phyloP scores from a whole-genome alignment of 2,888 invertebrate genomes.

The Epinotia ramella region DNA sequence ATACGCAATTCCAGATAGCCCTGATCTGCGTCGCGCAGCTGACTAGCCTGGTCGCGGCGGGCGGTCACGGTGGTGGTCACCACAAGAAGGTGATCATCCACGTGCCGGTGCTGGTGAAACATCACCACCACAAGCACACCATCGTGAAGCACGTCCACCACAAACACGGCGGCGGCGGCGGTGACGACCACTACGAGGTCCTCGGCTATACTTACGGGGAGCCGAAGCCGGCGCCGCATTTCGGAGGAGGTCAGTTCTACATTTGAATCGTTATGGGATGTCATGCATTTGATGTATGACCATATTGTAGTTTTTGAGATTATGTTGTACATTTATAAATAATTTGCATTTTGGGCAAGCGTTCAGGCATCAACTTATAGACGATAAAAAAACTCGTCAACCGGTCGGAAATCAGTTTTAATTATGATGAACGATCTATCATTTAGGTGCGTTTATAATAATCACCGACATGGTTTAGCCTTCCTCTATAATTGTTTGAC shows the following conservation, averaged over 20 bases:
- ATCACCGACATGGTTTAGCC: too few species aligned
- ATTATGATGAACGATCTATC: too few species aligned
- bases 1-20: slow-evolving; percentile 64
- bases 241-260: slow-evolving; percentile 71
- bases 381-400: too few species aligned
- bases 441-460: too few species aligned
- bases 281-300: too few species aligned
- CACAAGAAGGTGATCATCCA: slow-evolving; percentile 92
- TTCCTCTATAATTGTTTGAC: too few species aligned
- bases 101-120: slow-evolving; percentile 91
- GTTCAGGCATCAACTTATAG: too few species aligned
- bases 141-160: slow-evolving; percentile 90
- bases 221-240: slow-evolving; percentile 82
- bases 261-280: too few species aligned
- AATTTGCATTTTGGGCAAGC: too few species aligned
- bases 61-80: slow-evolving; percentile 82
- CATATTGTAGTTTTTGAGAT: too few species aligned
- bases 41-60: slow-evolving; percentile 68
- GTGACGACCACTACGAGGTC: slow-evolving; percentile 88
- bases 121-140: slow-evolving; percentile 91
- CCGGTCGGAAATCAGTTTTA: too few species aligned
- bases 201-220: slow-evolving; percentile 88
- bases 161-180: slow-evolving; percentile 82
- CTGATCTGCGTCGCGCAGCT: slow-evolving; percentile 73
- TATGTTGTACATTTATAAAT: too few species aligned